Conservation (phyloP, 2,888 invertebrate species). For the Cheilosia grossa region DNA sequence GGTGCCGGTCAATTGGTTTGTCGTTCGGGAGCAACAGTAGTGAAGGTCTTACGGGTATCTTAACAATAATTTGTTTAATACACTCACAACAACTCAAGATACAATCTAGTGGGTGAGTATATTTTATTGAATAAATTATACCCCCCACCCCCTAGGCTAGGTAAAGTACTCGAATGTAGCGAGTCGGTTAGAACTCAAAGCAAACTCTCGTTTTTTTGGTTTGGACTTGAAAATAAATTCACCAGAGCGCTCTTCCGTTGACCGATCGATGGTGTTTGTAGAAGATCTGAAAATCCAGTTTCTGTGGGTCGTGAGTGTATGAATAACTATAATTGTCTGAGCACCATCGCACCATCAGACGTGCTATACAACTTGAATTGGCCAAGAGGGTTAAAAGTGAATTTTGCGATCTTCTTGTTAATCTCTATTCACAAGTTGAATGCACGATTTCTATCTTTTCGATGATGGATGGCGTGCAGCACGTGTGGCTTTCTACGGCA, state of each 20-base stretch:
- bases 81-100: conserved; percentile 7
- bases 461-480: conserved; percentile 65
- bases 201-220: conserved; percentile 9
- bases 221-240: conserved; percentile 1
- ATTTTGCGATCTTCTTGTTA: conserved; percentile 27
- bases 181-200: conserved; percentile 28
- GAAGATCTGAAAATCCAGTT: conserved; percentile 26
- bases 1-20: conserved; percentile 10
- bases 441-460: conserved; percentile 49
- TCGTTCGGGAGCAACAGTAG: not conserved
- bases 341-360: not conserved
- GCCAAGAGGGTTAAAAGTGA: conserved; percentile 11
- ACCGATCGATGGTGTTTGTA: conserved; percentile 30
- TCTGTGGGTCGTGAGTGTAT: conserved; percentile 30
- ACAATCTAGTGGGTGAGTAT: conserved; percentile 9
- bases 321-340: conserved; percentile 41
- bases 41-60: conserved; percentile 18
- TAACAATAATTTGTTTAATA: conserved; percentile 13
- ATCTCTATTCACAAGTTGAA: conserved; percentile 26
- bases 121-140: conserved; percentile 23
- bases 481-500: conserved; percentile 45
- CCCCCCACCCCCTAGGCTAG: conserved; percentile 14
- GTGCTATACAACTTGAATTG: conserved; percentile 22
- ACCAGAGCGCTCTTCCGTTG: conserved; percentile 11
- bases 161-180: not conserved